Base-by-base conservation (phyloP, 2,113 vertebrate genomes). In the Chionodraco myersi region DNA sequence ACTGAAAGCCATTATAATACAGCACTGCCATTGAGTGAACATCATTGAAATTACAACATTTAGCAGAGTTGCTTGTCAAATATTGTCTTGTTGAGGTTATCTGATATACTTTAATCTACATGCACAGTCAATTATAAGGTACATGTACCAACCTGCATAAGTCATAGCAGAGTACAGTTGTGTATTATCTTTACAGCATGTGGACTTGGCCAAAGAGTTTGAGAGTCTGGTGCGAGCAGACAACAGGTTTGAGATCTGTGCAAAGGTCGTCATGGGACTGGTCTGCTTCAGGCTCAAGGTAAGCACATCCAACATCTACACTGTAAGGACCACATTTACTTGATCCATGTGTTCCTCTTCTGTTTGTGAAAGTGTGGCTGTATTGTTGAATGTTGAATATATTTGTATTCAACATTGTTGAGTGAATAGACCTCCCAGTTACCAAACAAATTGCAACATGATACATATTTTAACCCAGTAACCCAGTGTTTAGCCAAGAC, bases 231-330 rank as follows among this genome's bases (percentile, higher is more conserved):
- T 99, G 23, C 92, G 81, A 79, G 94, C 93, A 51, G 98, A 99
- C 72, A 91, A 95, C 47, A 94, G 96, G 69, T 99, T 99, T 91
- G 97, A 99, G 92, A 94, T 99, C 91, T 96, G 96, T 49, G 94
- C 95, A 0, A 94, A 97, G 26, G 98, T 99, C 63, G 83, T 96
- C 41, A 53, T 99, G 93, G 97, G 98, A 52, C 94, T 99, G 21
- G 97, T 99, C 71, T 99, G 98, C 85, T 99, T 99, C 86, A 95
- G 97, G 79, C 93, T 99, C n/a, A 99, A 98, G 98, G 98, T 99
- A 94, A 82, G 12, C 62, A 4, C 52, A 26, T 16, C n/a, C 12
- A 47, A 44, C 1, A 36, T 26, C 14, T 10, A n/a, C n/a, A n/a
- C n/a, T n/a, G n/a, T n/a, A 41, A 18, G 2, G 54, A 3, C 4